Evolutionary conservation across 1,140 invertebrate species (phyloP).

Genomic region (Stegodyphus dumicola): DNA sequence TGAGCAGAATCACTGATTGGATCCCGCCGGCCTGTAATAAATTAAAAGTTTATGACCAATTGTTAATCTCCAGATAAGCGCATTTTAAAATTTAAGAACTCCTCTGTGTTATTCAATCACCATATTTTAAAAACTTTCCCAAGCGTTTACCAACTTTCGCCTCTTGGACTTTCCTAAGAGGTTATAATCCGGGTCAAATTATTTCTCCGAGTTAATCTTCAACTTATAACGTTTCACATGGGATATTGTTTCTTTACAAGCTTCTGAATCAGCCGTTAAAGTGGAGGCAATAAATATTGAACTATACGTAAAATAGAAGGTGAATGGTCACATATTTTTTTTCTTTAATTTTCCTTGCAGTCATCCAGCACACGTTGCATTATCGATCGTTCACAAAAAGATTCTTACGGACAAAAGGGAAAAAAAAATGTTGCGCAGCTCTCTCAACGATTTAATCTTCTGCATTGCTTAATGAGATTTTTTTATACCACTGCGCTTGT

Average conservation of each 20-base stretch:
- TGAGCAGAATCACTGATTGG: neutral
- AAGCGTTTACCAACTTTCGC: conserved; percentile 16
- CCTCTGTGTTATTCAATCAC: conserved; percentile 33
- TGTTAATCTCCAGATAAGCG: conserved; percentile 44
- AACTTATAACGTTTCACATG: conserved; percentile 17
- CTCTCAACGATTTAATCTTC: conserved; percentile 55
- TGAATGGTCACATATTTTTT: conserved; percentile 13
- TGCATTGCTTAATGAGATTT: conserved; percentile 58
- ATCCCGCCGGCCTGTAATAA: neutral
- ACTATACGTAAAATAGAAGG: conserved; percentile 33
- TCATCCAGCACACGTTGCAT: conserved; percentile 2
- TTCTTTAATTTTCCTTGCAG: conserved; percentile 11
- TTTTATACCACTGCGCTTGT: conserved; percentile 40
- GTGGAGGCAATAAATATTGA: conserved; percentile 41
- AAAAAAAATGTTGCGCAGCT: conserved; percentile 30
- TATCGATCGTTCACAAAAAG: conserved; percentile 40
- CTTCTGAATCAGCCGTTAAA: conserved; percentile 22
- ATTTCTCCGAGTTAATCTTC: conserved; percentile 29
- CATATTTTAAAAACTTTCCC: conserved; percentile 51
- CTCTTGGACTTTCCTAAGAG: conserved; percentile 10
- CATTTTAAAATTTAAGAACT: conserved; percentile 43
- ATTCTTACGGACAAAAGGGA: conserved; percentile 18
- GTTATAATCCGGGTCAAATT: conserved; percentile 43
- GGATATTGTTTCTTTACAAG: conserved; percentile 3
- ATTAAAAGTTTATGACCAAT: conserved; percentile 37